Evolutionary conservation across 30 jellyfish, hydroid and myxozoan genomes (phyloP).

Genomic region (Clytia hemisphaerica): DNA sequence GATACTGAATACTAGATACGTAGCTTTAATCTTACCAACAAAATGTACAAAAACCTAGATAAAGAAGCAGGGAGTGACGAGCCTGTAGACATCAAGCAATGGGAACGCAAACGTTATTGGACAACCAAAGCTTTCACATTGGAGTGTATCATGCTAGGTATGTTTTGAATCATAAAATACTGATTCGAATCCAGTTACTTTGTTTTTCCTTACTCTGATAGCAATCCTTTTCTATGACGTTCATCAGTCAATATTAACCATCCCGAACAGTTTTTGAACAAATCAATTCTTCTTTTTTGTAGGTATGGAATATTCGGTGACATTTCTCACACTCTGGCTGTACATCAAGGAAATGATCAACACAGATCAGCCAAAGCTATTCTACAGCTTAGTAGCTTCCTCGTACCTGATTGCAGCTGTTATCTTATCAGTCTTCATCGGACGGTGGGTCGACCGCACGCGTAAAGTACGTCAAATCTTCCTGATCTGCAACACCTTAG

Average conservation of each 20-base stretch:
- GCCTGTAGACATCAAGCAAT: no score
- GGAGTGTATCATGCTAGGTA: not conserved
- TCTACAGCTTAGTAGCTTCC: conserved; percentile 6
- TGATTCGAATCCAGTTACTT: no score
- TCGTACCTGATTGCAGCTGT: conserved; percentile 15
- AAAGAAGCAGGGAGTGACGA: no score
- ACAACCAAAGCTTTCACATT: conserved; percentile 11
- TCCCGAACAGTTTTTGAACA: no score
- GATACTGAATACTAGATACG: no score
- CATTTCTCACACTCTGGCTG: conserved; percentile 11
- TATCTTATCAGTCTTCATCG: not conserved
- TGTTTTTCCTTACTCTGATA: no score
- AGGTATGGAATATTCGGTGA: conserved; percentile 9
- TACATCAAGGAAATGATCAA: not conserved
- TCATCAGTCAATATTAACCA: no score
- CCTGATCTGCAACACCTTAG: conserved; percentile 5
- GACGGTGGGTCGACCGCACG: conserved; percentile 1
- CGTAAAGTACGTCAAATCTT: not conserved
- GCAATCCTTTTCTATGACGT: no score
- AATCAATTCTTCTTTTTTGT: no score
- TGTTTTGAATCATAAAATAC: no score
- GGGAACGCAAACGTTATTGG: conserved; percentile 16
- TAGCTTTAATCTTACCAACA: no score
- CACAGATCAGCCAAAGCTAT: not conserved
- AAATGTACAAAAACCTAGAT: no score